Evolutionary conservation across 2,797 vertebrate genomes (phyloP), one percentile per base, ranked within the genome.

Genomic region (Sebastes vulpes): DNA sequence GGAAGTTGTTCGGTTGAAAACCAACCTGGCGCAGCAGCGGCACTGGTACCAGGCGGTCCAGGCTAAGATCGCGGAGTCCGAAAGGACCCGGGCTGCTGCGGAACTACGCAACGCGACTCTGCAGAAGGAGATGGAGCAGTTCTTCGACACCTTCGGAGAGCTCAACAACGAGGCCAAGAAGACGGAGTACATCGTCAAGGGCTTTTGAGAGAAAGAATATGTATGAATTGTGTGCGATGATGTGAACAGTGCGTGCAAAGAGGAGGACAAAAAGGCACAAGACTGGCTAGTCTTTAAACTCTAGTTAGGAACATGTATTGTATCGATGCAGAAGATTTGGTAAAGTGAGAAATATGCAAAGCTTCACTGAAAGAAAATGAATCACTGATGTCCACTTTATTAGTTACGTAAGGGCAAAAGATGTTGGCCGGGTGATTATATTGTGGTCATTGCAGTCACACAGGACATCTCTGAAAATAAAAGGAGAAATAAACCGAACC

Each of bases 121-220:
- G 77, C 95, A 96, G 73, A 94, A 67, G 59, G 95, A 96, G 93
- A 96, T 94, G 94, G 96, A 97, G 57, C 94, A 96, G 74, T 95
- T 96, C 83, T 96, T 96, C 9, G 93, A 97, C 89, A 96, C 93
- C 66, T 97, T 96, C 0, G 91, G 95, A 29, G 95, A 97, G 83
- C 94, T 94, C 76, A 97, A 93, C 86, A 91, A 89, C 2, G 95
- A 97, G 80, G 95, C 90, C 48, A 96, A 93, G 91, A 97, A 97
- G 88, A 94, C 96, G 0, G 95, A 95, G 60, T 86, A 87, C 54
- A 96, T 96, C 9, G 94, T 95, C 48, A 94, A 96, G 78, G 95
- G 95, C 83, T 96, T 97, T 83, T 96, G 83, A 96, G 82, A 94
- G 42, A 29, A 64, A 42, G 18, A 23, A 23, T 7, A 20, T 7